These are phyloP conservation scores for Aphidius gifuensis DNA, from an alignment of 1,140 invertebrate genomes.

Conservation along the genomic window DNA sequence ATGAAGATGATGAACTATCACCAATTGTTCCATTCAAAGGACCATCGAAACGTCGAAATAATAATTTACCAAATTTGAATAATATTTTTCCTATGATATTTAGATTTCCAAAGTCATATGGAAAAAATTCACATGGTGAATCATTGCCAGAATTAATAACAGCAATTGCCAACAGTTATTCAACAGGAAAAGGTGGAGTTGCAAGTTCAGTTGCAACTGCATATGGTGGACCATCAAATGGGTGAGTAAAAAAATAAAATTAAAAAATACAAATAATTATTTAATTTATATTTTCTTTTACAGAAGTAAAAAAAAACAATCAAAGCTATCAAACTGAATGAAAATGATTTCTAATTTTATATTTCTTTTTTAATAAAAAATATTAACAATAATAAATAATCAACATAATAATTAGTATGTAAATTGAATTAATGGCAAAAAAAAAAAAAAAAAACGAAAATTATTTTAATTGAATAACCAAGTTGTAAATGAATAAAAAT, in stretches of 20 bases:
- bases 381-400: too few relatives aligned
- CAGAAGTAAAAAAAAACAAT: not conserved
- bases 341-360: too few relatives aligned
- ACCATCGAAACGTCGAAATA: constrained; percentile 24
- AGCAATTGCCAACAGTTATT: constrained; percentile 58
- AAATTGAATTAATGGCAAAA: too few relatives aligned
- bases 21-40: constrained; percentile 38
- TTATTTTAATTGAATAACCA: not conserved
- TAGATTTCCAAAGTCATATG: constrained; percentile 38
- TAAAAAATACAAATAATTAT: constrained; percentile 2
- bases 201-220: constrained; percentile 56
- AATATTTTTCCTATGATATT: constrained; percentile 52
- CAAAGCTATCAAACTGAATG: not conserved
- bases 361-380: too few relatives aligned
- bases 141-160: constrained; percentile 45
- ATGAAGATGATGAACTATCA: constrained; percentile 32
- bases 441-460: too few relatives aligned
- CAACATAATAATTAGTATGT: too few relatives aligned
- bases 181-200: constrained; percentile 53
- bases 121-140: constrained; percentile 27
- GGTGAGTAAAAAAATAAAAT: constrained; percentile 30
- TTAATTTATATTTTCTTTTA: constrained; percentile 1
- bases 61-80: constrained; percentile 39
- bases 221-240: constrained; percentile 47
- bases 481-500: not conserved